These are phyloP conservation scores for Penaeus vannamei DNA, from an alignment of 1,140 invertebrate species.

Conservation along the genomic window DNA sequence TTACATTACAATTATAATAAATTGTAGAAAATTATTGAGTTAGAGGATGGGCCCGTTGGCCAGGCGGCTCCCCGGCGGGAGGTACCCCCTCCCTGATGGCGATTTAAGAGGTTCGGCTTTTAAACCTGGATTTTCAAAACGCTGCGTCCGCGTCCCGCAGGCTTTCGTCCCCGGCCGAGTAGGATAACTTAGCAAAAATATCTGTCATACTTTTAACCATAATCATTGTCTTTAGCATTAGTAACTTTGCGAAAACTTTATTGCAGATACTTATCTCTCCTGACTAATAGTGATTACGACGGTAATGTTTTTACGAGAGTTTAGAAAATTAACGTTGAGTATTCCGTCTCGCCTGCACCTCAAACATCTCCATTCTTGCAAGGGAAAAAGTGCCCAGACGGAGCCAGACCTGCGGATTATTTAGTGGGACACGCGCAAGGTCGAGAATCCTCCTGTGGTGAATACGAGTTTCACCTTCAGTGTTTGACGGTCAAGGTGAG, in stretches of 20 bases:
- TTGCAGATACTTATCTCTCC: not conserved
- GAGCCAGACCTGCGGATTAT: constrained; percentile 21
- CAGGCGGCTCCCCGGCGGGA: constrained; percentile 30
- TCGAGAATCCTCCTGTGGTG: not conserved
- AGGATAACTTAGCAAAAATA: constrained; percentile 1
- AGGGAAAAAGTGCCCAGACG: constrained; percentile 21
- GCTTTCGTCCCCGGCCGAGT: not conserved
- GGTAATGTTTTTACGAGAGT: constrained; percentile 28
- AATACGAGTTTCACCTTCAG: constrained; percentile 3
- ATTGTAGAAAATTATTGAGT: too few species aligned
- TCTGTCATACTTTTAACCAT: too few species aligned
- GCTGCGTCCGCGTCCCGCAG: constrained; percentile 6
- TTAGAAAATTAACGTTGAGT: constrained; percentile 19
- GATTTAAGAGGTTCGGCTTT: constrained; percentile 50
- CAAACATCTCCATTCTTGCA: constrained; percentile 39
- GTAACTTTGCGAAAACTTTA: not conserved
- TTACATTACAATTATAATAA: too few species aligned
- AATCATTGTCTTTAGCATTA: too few species aligned
- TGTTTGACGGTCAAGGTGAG: constrained; percentile 45
- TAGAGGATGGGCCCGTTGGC: not conserved
- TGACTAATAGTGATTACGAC: constrained; percentile 1
- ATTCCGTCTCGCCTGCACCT: constrained; percentile 29
- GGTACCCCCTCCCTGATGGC: constrained; percentile 46
- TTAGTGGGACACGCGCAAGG: constrained; percentile 22
- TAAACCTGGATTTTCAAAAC: constrained; percentile 43